phyloP scores from a whole-genome alignment of 2,113 vertebrate species.

The Apteryx mantelli region DNA sequence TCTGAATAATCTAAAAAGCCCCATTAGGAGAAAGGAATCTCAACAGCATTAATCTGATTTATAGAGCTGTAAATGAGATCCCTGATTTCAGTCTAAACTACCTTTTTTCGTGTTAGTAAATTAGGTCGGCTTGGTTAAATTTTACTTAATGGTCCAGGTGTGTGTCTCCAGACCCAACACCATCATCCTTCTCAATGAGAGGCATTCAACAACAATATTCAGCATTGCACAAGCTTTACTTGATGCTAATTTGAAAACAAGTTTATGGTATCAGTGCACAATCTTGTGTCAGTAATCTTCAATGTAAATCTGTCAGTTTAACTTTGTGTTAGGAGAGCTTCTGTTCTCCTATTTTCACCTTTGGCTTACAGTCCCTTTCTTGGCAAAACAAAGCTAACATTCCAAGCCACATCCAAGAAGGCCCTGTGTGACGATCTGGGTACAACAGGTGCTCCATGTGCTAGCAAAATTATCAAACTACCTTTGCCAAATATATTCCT shows the following conservation, averaged over 20 bases:
- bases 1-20: not conserved
- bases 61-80: not conserved
- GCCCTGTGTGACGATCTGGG: accelerated
- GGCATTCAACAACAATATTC: not conserved
- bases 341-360: not conserved
- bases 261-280: not conserved
- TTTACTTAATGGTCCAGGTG: not conserved
- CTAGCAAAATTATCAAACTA: not conserved
- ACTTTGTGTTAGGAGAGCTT: not conserved
- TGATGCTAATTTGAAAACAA: not conserved
- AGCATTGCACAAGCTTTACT: not conserved
- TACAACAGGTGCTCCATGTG: not conserved
- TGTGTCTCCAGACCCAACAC: not conserved
- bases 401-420: not conserved
- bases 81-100: not conserved
- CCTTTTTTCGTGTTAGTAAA: not conserved
- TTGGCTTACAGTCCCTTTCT: not conserved
- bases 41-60: not conserved
- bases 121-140: not conserved
- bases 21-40: not conserved
- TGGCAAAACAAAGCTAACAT: not conserved
- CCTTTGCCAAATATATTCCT: not conserved
- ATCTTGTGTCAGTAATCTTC: not conserved
- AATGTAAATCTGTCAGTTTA: not conserved
- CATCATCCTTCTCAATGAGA: not conserved